These are phyloP conservation scores for Erebia aethiops DNA, from an alignment of 2,888 invertebrate genomes.

Conservation along the genomic window DNA sequence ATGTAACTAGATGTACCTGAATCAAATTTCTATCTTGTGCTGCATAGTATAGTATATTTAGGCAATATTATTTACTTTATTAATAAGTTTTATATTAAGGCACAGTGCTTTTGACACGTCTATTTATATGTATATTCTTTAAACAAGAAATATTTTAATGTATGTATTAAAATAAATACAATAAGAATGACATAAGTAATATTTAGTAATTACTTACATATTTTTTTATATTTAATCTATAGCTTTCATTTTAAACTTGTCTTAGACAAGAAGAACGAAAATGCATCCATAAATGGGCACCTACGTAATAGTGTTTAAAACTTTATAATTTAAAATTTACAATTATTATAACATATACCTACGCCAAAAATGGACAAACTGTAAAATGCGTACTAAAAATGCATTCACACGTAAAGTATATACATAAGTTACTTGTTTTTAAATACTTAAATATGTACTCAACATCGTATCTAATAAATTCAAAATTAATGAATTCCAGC, in stretches of 20 bases:
- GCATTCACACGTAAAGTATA: not conserved
- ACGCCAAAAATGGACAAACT: slow-evolving; percentile 8
- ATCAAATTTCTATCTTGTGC: slow-evolving; percentile 7
- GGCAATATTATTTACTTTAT: not conserved
- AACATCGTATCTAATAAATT: not conserved
- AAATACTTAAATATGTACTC: not conserved
- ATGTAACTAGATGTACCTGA: not conserved
- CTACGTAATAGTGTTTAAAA: not conserved
- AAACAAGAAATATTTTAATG: not conserved
- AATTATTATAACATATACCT: not conserved
- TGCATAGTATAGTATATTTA: slow-evolving; percentile 1
- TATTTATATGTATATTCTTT: not conserved
- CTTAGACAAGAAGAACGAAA: not conserved
- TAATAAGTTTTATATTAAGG: slow-evolving; percentile 1
- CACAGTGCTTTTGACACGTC: slow-evolving; percentile 13
- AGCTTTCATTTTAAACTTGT: not conserved
- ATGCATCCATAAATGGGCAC: not conserved
- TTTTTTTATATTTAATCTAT: not conserved
- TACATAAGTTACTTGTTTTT: not conserved
- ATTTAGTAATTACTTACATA: slow-evolving; percentile 33
- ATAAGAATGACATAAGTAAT: slow-evolving; percentile 21
- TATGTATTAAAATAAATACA: slow-evolving; percentile 45
- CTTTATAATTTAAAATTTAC: not conserved
- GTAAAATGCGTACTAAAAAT: slow-evolving; percentile 16
- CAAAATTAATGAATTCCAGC: slow-evolving; percentile 12